These are phyloP conservation scores for Hydriomena furcata DNA, from an alignment of 2,888 invertebrate genomes.

Conservation along the genomic window DNA sequence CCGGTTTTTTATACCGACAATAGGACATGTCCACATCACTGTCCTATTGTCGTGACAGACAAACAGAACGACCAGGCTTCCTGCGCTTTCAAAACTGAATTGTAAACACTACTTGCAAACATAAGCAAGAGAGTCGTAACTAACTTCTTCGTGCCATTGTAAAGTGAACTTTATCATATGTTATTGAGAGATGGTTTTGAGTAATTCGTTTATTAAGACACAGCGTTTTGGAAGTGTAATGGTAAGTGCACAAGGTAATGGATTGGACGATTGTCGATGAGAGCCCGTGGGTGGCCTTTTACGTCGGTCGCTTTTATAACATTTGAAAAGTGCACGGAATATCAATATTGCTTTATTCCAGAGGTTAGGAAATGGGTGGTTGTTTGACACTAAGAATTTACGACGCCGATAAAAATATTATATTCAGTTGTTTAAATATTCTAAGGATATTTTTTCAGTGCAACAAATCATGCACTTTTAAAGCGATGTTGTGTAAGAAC, in stretches of 20 bases:
- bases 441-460: not conserved
- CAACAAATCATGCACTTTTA: too few species aligned
- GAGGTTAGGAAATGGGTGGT: constrained; percentile 11
- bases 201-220: constrained; percentile 12
- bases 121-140: constrained; percentile 17
- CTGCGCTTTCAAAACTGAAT: constrained; percentile 67
- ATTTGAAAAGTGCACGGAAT: constrained; percentile 56
- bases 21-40: constrained; percentile 51
- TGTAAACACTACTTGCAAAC: constrained; percentile 46
- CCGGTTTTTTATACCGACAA: constrained; percentile 44
- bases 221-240: constrained; percentile 34
- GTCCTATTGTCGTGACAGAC: constrained; percentile 62
- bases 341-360: constrained; percentile 47
- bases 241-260: constrained; percentile 61
- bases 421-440: constrained; percentile 1
- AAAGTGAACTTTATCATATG: constrained; percentile 20
- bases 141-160: not conserved
- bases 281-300: constrained; percentile 66
- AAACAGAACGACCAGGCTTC: constrained; percentile 67
- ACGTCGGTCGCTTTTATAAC: constrained; percentile 60
- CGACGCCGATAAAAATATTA: constrained; percentile 1
- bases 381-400: constrained; percentile 18
- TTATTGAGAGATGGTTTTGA: not conserved
- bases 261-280: constrained; percentile 67
- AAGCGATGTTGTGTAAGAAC: too few species aligned